Evolutionary conservation across 2,797 vertebrate species (phyloP), one percentile per base, ranked within the genome.

Genomic region (Leptoclinus maculatus): DNA sequence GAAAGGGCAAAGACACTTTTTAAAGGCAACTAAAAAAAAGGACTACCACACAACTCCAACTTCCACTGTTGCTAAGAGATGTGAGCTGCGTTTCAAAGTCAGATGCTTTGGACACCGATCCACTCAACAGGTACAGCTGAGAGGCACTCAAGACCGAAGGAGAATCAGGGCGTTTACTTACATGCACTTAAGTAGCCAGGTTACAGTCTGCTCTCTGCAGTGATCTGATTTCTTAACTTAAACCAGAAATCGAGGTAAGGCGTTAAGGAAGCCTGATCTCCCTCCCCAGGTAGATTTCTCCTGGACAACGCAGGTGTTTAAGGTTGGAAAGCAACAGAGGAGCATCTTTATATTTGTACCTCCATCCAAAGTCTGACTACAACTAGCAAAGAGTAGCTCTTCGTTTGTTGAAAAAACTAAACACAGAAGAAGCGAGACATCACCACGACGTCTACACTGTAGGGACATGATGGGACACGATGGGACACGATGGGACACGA

Each of bases 21-120:
- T 38, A 2, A 38, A 38, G 36, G 36, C 36, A 38, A 38, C 36
- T 38, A 9, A 38, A 38, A 5, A 27, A 38, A 38, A 34, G 36
- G 36, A 38, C 36, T 38, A 11, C 34, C 1, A 9, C 36, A 16
- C 16, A 10, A 19, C 7, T 47, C n/a, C 29, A 57, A 45, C 38
- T 58, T 38, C 1, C 0, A 25, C n/a, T 32, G 56, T 75, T 60
- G 32, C 49, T 49, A 16, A 17, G 34, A 65, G 39, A 34, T 34
- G 43, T 23, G 25, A 71, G 70, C 74, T 21, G 17, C 29, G 1
- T 73, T 64, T 72, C 43, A 66, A 32, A 23, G 51, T 53, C 51
- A 65, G 66, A 59, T 27, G 59, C n/a, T 43, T 49, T 43, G 43
- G 58, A 60, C 21, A 3, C 1, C 29, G 8, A 4, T 58, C 17